Evolutionary conservation across 1,140 invertebrate genomes (phyloP).

Genomic region (Stratiolaelaps scimitus): DNA sequence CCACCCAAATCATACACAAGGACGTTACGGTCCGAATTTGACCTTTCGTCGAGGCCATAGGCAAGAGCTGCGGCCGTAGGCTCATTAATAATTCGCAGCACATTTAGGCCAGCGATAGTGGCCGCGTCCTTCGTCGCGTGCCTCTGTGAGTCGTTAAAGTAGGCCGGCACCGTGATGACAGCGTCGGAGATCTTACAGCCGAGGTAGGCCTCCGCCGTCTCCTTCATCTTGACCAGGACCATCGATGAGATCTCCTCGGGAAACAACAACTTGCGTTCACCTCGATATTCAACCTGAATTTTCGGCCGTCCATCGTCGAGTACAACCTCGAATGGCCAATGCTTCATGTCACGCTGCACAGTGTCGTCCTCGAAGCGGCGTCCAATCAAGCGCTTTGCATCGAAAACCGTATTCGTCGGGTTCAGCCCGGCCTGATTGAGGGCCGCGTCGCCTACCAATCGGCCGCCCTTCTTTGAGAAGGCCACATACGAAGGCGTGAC

Average conservation of each 20-base stretch:
- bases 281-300: conserved; percentile 66
- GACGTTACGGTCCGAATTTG: conserved; percentile 43
- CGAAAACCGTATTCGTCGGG: conserved; percentile 88
- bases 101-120: conserved; percentile 45
- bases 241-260: conserved; percentile 71
- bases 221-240: conserved; percentile 66
- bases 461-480: not conserved
- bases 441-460: conserved; percentile 46
- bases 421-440: conserved; percentile 60
- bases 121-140: conserved; percentile 44
- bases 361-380: conserved; percentile 43
- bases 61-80: conserved; percentile 45
- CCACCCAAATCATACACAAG: conserved; percentile 82
- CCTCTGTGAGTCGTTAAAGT: conserved; percentile 40
- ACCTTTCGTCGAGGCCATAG: conserved; percentile 44
- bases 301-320: not conserved
- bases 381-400: conserved; percentile 43
- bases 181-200: conserved; percentile 42
- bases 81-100: conserved; percentile 46
- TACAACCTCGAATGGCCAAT: conserved; percentile 71
- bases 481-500: conserved; percentile 39
- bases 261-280: conserved; percentile 57
- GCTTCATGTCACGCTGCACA: conserved; percentile 55
- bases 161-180: conserved; percentile 54
- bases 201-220: conserved; percentile 53